phyloP scores from a whole-genome alignment of 2,113 vertebrate genomes.

The Talpa occidentalis region DNA sequence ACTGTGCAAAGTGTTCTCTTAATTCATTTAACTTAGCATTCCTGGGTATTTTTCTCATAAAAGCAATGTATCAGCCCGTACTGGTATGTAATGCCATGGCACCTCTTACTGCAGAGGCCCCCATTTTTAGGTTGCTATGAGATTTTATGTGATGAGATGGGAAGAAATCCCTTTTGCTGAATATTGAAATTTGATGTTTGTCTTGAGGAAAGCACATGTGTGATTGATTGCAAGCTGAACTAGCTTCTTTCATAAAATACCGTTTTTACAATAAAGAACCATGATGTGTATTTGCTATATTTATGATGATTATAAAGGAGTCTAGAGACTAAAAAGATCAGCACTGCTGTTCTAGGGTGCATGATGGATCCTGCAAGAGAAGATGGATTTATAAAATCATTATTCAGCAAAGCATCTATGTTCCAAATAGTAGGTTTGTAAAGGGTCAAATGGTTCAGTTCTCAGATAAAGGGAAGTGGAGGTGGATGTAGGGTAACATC shows the following conservation, averaged over 20 bases:
- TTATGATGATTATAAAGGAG: background rate
- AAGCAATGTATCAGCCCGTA: too few species aligned
- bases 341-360: background rate
- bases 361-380: background rate
- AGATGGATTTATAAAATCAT: constrained; percentile 49
- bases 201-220: background rate
- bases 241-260: background rate
- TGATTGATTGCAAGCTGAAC: constrained; percentile 2
- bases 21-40: too few species aligned
- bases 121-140: background rate
- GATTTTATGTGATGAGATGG: background rate
- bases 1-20: too few species aligned
- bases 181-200: constrained; percentile 22
- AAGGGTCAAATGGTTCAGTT: background rate
- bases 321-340: background rate
- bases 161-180: background rate
- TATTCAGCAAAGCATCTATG: background rate
- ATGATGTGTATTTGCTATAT: too few species aligned
- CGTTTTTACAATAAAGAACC: constrained; percentile 7
- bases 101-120: too few species aligned
- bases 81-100: too few species aligned
- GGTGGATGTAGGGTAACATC: background rate
- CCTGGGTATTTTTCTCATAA: too few species aligned
- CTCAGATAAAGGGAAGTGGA: background rate
- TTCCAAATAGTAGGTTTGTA: background rate